Conservation (phyloP, 2,113 vertebrate species). For the Rhinopomastus cyanomelas region DNA sequence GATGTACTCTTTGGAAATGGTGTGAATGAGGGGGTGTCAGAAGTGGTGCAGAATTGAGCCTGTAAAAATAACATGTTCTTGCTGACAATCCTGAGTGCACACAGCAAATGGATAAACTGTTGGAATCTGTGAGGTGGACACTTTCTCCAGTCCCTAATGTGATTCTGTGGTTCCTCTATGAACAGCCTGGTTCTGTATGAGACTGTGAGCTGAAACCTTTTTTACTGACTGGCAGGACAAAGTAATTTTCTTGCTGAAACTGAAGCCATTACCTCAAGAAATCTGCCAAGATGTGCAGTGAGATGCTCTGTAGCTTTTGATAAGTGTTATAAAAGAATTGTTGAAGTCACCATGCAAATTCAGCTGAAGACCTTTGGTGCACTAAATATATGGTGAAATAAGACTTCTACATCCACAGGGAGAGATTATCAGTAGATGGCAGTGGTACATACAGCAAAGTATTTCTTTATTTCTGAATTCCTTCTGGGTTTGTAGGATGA, state of each 20-base stretch:
- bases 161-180: no score
- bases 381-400: slow-evolving; percentile 24
- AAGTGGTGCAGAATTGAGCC: slow-evolving; percentile 26
- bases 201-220: background rate
- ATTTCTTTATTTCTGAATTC: slow-evolving; percentile 41
- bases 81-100: slow-evolving; percentile 38
- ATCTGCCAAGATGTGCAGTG: background rate
- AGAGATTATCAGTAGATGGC: slow-evolving; percentile 61
- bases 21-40: slow-evolving; percentile 51
- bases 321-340: background rate
- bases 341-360: background rate
- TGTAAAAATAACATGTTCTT: slow-evolving; percentile 53
- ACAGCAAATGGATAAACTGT: slow-evolving; percentile 34
- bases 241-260: background rate
- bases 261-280: background rate
- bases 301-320: background rate
- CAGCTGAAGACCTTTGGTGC: background rate
- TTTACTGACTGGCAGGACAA: background rate
- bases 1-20: background rate
- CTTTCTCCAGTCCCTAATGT: no score
- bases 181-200: background rate
- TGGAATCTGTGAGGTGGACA: slow-evolving; percentile 7
- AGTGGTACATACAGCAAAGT: slow-evolving; percentile 37
- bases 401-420: background rate
- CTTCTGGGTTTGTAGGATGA: background rate